Base-by-base conservation (phyloP, 2,888 invertebrate species). In the Platycheirus rosarum region DNA sequence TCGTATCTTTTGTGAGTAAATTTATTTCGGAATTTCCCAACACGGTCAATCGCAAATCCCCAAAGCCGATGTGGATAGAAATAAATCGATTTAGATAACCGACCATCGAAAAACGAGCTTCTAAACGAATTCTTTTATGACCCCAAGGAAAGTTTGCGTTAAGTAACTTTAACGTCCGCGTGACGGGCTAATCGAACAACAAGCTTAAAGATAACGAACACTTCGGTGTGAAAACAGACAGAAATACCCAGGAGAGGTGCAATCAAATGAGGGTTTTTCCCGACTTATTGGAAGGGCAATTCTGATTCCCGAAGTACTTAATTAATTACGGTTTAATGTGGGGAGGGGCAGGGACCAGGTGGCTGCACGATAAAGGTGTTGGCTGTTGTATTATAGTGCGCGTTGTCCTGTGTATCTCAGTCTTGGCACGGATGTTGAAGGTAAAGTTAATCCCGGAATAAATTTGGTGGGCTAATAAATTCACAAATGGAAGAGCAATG, bases 391-490 rank as follows among this genome's bases (percentile, higher is more conserved):
- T 13, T 53, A 44, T 42, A n/a, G n/a, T 11, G 11, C 16, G 40
- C 20, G 46, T 26, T n/a, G 16, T 8, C 32, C 29, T 44, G 62
- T 44, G 62, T 68, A 49, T 51, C 35, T 55, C 35, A 20, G 42
- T 46, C 42, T 44, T 37, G 51, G 55, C 29, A 48, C 48, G 37
- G 20, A 35, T 48, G 35, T 16, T 16, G 40, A 71, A 77, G 82
- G 66, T 82, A 48, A 82, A 68, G 66, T 82, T 76, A 82, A 76
- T 77, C 82, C 76, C 23, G 35, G 68, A 71, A 82, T 82, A 82
- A 82, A 82, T 82, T 82, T 82, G 49, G 66, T 55, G 49, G 73
- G 51, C 77, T 77, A 82, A 82, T 82, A 82, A 78, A 84, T 84
- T 84, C 73, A 42, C 73, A 69, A 78, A 69, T 74, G 74, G 71